phyloP scores from a whole-genome alignment of 2,888 invertebrate species.

The Acleris literana region DNA sequence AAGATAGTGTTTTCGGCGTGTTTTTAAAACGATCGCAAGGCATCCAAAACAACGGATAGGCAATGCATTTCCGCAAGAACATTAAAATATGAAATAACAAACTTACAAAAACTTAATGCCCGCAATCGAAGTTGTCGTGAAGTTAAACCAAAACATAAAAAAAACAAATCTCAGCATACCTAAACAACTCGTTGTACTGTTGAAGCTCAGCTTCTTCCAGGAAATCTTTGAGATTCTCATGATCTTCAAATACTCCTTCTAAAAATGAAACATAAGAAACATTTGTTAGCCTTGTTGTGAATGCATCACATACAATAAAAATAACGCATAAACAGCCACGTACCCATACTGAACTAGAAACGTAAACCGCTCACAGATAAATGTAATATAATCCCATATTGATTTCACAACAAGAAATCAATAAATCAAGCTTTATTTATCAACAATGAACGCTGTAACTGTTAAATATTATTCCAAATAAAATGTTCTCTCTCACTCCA shows the following conservation, averaged over 20 bases:
- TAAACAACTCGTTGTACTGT: conserved; percentile 93
- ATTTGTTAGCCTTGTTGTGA: conserved; percentile 16
- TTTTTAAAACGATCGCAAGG: too few species aligned
- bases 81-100: too few species aligned
- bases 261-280: conserved; percentile 47
- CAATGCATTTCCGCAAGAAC: too few species aligned
- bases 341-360: conserved; percentile 50
- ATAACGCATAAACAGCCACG: conserved; percentile 37
- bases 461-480: too few species aligned
- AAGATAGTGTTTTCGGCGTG: too few species aligned
- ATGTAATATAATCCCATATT: conserved; percentile 1
- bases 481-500: too few species aligned
- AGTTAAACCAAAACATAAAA: not conserved
- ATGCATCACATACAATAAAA: not conserved
- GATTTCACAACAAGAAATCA: conserved; percentile 1
- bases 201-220: conserved; percentile 96
- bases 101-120: too few species aligned
- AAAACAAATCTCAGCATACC: conserved; percentile 73
- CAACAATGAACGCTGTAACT: too few species aligned
- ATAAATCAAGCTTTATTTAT: not conserved
- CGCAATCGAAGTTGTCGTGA: too few species aligned
- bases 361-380: conserved; percentile 23
- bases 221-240: conserved; percentile 86
- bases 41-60: too few species aligned
- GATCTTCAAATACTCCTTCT: conserved; percentile 63